Evolutionary conservation across 1,140 invertebrate genomes (phyloP), one percentile per base, ranked within the genome.

Genomic region (Meteorus sp.): DNA sequence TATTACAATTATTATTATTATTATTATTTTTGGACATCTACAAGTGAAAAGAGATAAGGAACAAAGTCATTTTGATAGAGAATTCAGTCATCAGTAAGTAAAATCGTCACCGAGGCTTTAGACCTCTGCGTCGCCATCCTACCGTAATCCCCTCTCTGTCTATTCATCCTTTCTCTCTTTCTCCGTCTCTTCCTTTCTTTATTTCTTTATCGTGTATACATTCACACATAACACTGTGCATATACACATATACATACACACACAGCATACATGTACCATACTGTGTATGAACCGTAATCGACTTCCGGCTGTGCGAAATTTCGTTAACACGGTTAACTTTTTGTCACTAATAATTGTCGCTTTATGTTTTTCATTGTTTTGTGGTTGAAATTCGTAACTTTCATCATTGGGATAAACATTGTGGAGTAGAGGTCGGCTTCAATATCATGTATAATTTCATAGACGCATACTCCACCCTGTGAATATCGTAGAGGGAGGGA

Each of bases 301-400:
- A 66, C 56, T 65, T 62, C 66, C 64, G 62, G 64, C 64, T 62
- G 37, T 43, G 64, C 29, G 39, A 66, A 61, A 61, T 65, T 39
- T 63, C 31, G 13, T 52, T 43, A 44, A 25, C 8, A 19, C 51
- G 20, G 13, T 22, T 39, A n/a, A n/a, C n/a, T n/a, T n/a, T n/a
- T n/a, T n/a, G n/a, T n/a, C n/a, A n/a, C n/a, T n/a, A n/a, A n/a
- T n/a, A n/a, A n/a, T n/a, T n/a, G n/a, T n/a, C n/a, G n/a, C n/a
- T n/a, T n/a, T n/a, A n/a, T n/a, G n/a, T 2, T n/a, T 8, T 15
- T 45, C 29, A 31, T 5, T 31, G 29, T 9, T 31, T 35, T 35
- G 9, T n/a, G 13, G 2, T 25, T 47, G 13, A 7, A 11, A 33
- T 33, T 15, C 35, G 15, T 33, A 53, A 60, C 17, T 31, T 43